Conservation (phyloP, 1,140 invertebrate genomes). For the Pristionchus pacificus region DNA sequence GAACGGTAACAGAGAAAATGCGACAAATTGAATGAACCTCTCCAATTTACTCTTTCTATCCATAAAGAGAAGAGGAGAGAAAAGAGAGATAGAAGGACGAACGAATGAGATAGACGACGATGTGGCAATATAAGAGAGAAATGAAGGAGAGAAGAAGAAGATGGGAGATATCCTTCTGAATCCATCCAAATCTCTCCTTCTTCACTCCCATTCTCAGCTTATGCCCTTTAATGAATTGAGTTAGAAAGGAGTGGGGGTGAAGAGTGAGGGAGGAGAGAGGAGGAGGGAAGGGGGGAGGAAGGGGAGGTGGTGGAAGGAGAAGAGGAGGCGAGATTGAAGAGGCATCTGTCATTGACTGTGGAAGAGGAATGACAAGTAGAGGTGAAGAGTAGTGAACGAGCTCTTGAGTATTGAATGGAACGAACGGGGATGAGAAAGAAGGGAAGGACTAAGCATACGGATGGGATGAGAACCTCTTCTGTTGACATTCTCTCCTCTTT, state of each 20-base stretch:
- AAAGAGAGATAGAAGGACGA: background rate
- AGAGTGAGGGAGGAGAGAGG: background rate
- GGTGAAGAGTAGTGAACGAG: background rate
- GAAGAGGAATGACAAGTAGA: background rate
- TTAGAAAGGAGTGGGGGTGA: background rate
- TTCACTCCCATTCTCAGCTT: too few relatives aligned
- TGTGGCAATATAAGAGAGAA: background rate
- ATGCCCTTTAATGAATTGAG: background rate
- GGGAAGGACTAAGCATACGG: background rate
- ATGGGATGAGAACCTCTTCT: background rate
- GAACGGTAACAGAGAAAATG: background rate
- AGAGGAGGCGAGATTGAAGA: background rate
- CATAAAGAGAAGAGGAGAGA: conserved; percentile 7
- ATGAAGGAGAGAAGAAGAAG: conserved; percentile 3
- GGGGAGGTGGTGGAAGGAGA: background rate
- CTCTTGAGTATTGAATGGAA: background rate
- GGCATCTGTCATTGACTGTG: background rate
- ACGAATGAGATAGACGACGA: background rate
- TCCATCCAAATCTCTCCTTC: too few relatives aligned
- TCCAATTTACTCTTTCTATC: background rate
- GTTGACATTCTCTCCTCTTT: conserved; percentile 14
- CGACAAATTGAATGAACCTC: background rate
- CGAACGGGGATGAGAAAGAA: background rate
- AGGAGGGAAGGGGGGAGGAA: background rate
- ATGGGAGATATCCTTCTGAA: too few relatives aligned